A percentile compares a stretch with the other conserved stretches of the same genome.
These are phyloP conservation scores for Catharus minimus DNA, from an alignment of 2,113 vertebrate genomes.

Conservation along the genomic window DNA sequence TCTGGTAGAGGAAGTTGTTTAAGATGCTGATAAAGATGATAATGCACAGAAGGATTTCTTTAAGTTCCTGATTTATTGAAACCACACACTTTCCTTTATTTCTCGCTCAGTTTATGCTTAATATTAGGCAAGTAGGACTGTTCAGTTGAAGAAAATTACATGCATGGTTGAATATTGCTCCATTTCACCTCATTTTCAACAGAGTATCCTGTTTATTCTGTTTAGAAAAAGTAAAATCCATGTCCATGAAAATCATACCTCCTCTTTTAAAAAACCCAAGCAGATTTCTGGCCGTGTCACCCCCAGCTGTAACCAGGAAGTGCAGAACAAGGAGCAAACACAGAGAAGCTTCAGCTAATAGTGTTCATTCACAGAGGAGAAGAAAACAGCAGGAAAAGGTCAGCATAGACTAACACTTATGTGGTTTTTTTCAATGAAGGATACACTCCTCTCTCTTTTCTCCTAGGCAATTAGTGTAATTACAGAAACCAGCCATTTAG, in stretches of 20 bases:
- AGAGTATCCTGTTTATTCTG: background rate
- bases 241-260: background rate
- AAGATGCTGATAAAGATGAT: background rate
- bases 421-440: background rate
- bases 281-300: background rate
- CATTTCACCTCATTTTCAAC: background rate
- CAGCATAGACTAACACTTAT: background rate
- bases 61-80: slow-evolving; percentile 15
- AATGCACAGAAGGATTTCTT: background rate
- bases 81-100: background rate
- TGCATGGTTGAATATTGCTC: background rate
- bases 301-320: background rate
- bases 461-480: slow-evolving; percentile 50
- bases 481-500: slow-evolving; percentile 37
- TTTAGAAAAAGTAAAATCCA: background rate
- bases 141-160: background rate
- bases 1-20: slow-evolving; percentile 36
- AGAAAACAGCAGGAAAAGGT: slow-evolving; percentile 20
- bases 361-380: slow-evolving; percentile 1
- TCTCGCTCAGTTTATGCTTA: background rate
- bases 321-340: background rate
- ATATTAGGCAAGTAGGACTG: background rate
- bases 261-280: background rate
- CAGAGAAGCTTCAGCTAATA: background rate
- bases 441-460: slow-evolving; percentile 5